These are phyloP conservation scores for Nothocercus nigrocapillus DNA, from an alignment of 2,113 vertebrate species.

Conservation along the genomic window DNA sequence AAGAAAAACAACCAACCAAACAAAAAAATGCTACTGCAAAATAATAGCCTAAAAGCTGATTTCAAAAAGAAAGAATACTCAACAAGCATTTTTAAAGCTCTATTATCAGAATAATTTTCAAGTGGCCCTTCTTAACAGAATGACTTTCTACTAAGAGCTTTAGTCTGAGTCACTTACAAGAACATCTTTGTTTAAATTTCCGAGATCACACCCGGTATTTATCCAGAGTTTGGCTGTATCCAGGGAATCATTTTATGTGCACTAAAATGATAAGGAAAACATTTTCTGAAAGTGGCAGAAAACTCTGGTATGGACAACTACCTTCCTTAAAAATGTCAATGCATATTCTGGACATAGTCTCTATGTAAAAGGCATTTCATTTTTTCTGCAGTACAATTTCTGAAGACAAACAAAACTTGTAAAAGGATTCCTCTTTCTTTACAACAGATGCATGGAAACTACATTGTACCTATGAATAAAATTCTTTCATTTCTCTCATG, in stretches of 20 bases:
- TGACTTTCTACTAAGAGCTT: neutral
- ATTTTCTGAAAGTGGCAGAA: neutral
- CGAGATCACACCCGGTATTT: neutral
- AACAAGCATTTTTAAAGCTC: neutral
- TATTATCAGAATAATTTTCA: neutral
- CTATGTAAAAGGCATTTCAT: neutral
- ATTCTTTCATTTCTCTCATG: constrained; percentile 63
- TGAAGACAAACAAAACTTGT: neutral
- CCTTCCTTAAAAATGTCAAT: neutral
- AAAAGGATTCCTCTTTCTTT: neutral
- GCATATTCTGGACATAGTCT: neutral
- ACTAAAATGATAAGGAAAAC: neutral
- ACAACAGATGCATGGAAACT: constrained; percentile 40
- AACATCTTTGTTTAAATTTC: neutral
- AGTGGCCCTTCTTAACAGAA: neutral
- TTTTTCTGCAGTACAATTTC: neutral
- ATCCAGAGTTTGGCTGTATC: neutral
- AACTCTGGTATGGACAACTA: neutral
- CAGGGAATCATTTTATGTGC: neutral
- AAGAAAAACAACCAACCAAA: neutral
- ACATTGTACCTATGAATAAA: constrained; percentile 62
- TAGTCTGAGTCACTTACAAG: neutral
- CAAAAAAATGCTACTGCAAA: neutral
- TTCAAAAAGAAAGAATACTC: neutral
- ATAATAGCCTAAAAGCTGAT: neutral